phyloP scores from a whole-genome alignment of 1,140 invertebrate species.

The Brachionus rubens region DNA sequence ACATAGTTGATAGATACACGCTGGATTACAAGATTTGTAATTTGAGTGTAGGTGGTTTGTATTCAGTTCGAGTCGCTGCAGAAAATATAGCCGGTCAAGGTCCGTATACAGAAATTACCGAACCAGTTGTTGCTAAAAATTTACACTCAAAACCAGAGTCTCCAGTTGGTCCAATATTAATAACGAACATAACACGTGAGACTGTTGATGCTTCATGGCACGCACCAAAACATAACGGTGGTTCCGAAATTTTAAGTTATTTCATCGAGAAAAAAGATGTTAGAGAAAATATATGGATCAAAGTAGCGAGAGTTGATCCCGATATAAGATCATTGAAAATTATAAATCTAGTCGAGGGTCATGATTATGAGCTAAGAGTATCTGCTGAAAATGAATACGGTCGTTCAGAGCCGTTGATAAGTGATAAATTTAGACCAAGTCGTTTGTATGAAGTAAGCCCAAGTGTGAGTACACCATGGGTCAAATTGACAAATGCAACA shows the following conservation, averaged over 20 bases:
- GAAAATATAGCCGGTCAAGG: slow-evolving; percentile 18
- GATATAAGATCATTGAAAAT: slow-evolving; percentile 71
- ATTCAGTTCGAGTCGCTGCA: slow-evolving; percentile 41
- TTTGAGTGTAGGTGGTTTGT: slow-evolving; percentile 14
- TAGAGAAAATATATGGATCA: slow-evolving; percentile 82
- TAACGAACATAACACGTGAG: slow-evolving; percentile 86
- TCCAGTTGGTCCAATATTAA: slow-evolving; percentile 87
- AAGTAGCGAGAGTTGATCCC: slow-evolving; percentile 87
- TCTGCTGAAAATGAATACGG: slow-evolving; percentile 93
- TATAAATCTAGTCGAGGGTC: slow-evolving; percentile 84
- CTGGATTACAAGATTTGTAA: slow-evolving; percentile 11
- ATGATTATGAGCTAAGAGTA: slow-evolving; percentile 94
- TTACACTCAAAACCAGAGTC: slow-evolving; percentile 69
- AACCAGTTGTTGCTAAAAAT: slow-evolving; percentile 22
- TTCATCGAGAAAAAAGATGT: slow-evolving; percentile 94
- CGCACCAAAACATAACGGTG: slow-evolving; percentile 89
- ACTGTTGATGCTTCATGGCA: slow-evolving; percentile 91
- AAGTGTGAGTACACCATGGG: slow-evolving; percentile 34
- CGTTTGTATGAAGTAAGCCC: slow-evolving; percentile 63
- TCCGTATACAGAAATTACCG: not conserved
- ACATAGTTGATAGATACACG: slow-evolving; percentile 16
- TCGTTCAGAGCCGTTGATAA: slow-evolving; percentile 85
- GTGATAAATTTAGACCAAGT: slow-evolving; percentile 81
- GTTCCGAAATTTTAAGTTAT: slow-evolving; percentile 92
- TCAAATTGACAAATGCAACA: slow-evolving; percentile 39